Percentiles rank a stretch among this genome's conserved stretches.
Conservation (phyloP, 2,888 invertebrate species). For the Cryptocephalus moraei region DNA sequence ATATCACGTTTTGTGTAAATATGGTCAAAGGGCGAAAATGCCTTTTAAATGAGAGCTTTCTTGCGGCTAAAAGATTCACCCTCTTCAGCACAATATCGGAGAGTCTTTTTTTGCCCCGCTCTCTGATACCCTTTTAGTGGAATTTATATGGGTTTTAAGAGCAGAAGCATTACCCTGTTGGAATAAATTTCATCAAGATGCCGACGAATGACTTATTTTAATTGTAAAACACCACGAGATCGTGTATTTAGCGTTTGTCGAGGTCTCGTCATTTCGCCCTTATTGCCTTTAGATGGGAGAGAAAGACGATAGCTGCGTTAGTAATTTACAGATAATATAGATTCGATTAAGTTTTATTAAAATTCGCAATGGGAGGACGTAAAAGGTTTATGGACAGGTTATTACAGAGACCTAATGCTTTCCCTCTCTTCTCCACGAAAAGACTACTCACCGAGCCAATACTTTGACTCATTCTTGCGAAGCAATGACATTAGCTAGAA, state of each 20-base stretch:
- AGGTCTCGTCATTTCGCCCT: constrained; percentile 4
- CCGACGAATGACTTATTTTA: constrained; percentile 12
- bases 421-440: too few relatives aligned
- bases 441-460: too few relatives aligned
- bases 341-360: too few relatives aligned
- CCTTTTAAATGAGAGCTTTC: constrained; percentile 6
- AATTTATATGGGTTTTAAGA: constrained; percentile 16
- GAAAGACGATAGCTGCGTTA: background rate
- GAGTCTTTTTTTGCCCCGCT: constrained; percentile 11
- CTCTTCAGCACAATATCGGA: constrained; percentile 8
- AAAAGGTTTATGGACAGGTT: too few relatives aligned
- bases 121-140: constrained; percentile 15
- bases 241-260: constrained; percentile 10
- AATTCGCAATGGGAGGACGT: too few relatives aligned
- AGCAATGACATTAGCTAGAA: too few relatives aligned
- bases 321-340: background rate
- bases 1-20: background rate
- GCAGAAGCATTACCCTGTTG: constrained; percentile 12
- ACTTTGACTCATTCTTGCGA: too few relatives aligned
- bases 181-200: constrained; percentile 16
- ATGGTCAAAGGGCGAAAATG: constrained; percentile 5
- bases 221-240: constrained; percentile 12
- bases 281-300: constrained; percentile 3
- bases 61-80: constrained; percentile 3
- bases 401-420: too few relatives aligned